Base-by-base conservation (phyloP, 2,888 invertebrate species). In the Steinernema scapterisci region DNA sequence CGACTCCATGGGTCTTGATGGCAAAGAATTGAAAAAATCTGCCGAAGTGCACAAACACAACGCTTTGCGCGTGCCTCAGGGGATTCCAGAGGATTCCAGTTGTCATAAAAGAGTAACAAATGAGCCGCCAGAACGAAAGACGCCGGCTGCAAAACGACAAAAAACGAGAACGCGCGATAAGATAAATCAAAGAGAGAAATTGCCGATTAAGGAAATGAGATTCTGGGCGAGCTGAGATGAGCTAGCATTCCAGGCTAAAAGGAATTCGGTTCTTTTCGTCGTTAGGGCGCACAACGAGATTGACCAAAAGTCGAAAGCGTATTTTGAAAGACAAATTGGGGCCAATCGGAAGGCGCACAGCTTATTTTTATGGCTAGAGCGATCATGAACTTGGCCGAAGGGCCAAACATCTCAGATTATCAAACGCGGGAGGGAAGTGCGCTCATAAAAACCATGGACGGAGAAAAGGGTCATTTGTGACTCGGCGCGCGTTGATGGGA, bases 171-270 rank as follows among this genome's bases (percentile, higher is more conserved):
- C 48, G 48, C 38, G 38, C 38, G 38, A 27, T 38, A 27, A 25
- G 63, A 63, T 63, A 13, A 63, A 63, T 63, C 63, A 63, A 63
- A 63, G 31, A 27, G 63, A 63, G 38, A 25, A 63, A 63, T 63
- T 27, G 63, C 21, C 63, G 63, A 63, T 63, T 63, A 63, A 31
- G 63, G 63, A 63, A 63, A 63, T 63, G 63, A 63, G 63, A 63
- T 63, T 63, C 31, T 38, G 38, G 23, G 21, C 52, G 21, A 23
- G 21, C 21, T 1, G 19, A 2, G 11, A 52, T 11, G 23, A n/a
- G 11, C 11, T 52, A 3, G 21, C 21, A 52, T 6, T 21, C 21
- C 52, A 52, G n/a, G 63, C 21, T 21, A 31, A 54, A 19, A 11
- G 63, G 16, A 25, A 7, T 16, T 21, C n/a, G n/a, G n/a, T n/a